Base-by-base conservation (phyloP, 2,888 invertebrate species). In the Chalcis sispes region DNA sequence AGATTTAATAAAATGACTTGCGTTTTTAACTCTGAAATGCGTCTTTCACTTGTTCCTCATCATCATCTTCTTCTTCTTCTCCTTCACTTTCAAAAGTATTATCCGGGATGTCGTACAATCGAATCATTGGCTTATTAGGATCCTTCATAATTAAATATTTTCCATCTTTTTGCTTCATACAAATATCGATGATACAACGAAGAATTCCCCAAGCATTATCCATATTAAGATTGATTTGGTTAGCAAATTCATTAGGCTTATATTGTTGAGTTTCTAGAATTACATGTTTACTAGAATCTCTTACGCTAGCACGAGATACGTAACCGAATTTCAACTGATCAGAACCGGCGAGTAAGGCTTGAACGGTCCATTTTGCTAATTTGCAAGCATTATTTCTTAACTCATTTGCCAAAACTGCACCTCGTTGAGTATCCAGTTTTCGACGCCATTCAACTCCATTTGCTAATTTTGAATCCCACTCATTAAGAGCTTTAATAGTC, bases 141-240 rank as follows among this genome's bases (percentile, higher is more conserved):
- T 99, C 98, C 90, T 99, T 98, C 96, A 99, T 97, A 82, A 99
- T 97, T 85, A 99, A 91, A 90, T 98, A 99, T 89, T 95, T 95
- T 84, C 99, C 98, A 87, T 98, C 97, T 85, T 97, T 95, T 89
- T 98, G 96, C 89, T 97, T 97, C 95, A 98, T 96, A 84, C 98
- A 96, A 79, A 97, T 95, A 85, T 99, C 99, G 82, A 99, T 95
- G 85, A 99, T 97, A 89, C 98, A 99, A 18, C 99, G 93, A 77
- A 99, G 91, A 75, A 99, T 96, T 80, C 98, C 99, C 99, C 99
- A 99, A 1, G 97, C 98, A 90, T 99, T 99, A 89, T 99, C 99
- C 98, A 99, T 98, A 87, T 98, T 98, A 84, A 99, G 90, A 90
- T 98, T 98, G 87, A 99, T 99, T 90, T 99, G 99, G 8, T 96